Evolutionary conservation across 1,140 invertebrate species (phyloP).

Genomic region (Drosophila lacteicornis): DNA sequence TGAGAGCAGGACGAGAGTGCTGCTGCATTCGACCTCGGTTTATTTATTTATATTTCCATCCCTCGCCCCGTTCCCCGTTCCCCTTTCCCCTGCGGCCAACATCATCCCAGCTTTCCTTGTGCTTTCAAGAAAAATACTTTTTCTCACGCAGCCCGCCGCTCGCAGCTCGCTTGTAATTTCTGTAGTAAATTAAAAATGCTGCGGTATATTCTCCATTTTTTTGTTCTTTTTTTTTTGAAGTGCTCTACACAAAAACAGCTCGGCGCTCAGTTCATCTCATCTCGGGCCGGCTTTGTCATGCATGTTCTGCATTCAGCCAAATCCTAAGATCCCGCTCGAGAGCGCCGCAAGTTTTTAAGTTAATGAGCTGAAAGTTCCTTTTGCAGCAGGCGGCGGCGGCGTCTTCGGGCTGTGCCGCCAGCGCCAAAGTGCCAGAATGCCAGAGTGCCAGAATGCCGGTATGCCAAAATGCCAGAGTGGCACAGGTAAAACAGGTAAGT

Average conservation of each 20-base stretch:
- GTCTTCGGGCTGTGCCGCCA: conserved; percentile 26
- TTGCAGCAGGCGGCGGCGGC: conserved; percentile 22
- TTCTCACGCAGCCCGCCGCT: conserved; percentile 53
- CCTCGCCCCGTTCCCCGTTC: conserved; percentile 6
- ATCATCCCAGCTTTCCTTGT: conserved; percentile 49
- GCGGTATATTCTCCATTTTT: conserved; percentile 30
- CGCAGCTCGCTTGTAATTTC: conserved; percentile 64
- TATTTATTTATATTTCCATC: conserved; percentile 82
- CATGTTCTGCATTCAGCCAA: conserved; percentile 49
- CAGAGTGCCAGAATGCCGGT: neutral
- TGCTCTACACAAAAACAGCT: conserved; percentile 49
- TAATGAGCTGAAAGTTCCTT: conserved; percentile 68
- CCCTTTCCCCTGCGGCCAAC: neutral
- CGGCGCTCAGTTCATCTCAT: conserved; percentile 34
- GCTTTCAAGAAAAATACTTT: conserved; percentile 68
- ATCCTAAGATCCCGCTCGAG: conserved; percentile 52
- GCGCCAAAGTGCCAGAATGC: conserved; percentile 8
- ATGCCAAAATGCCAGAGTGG: conserved; percentile 10
- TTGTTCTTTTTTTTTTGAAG: conserved; percentile 42
- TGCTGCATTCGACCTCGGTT: conserved; percentile 73
- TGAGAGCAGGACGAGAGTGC: conserved; percentile 38
- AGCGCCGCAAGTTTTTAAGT: conserved; percentile 61
- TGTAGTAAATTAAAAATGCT: conserved; percentile 80
- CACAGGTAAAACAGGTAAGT: conserved; percentile 12
- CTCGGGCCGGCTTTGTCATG: conserved; percentile 62